Evolutionary conservation across 1,140 invertebrate genomes (phyloP).

Genomic region (Scylla paramamosain): DNA sequence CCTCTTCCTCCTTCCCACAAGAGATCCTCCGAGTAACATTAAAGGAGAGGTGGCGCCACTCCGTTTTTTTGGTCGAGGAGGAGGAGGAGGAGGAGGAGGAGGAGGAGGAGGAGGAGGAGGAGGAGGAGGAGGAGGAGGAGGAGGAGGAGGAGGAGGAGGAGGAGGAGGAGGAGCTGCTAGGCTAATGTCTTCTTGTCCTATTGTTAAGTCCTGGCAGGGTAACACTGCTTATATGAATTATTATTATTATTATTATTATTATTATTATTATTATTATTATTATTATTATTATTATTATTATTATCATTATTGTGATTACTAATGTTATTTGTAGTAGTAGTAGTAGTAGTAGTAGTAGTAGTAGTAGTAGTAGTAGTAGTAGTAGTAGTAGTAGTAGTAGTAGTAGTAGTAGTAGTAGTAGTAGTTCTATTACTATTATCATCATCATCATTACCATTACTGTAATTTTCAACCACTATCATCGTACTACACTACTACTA

Average conservation of each 20-base stretch:
- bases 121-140: conserved; percentile 5
- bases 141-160: not conserved
- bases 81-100: not conserved
- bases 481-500: too few relatives aligned
- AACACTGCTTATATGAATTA: too few relatives aligned
- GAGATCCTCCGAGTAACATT: too few relatives aligned
- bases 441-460: too few relatives aligned
- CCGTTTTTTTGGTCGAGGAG: not conserved
- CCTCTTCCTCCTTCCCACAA: too few relatives aligned
- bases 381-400: not conserved
- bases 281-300: not conserved
- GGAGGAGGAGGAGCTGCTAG: too few relatives aligned
- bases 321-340: not conserved
- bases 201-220: too few relatives aligned
- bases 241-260: too few relatives aligned
- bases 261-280: too few relatives aligned
- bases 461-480: too few relatives aligned
- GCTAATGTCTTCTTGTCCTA: too few relatives aligned
- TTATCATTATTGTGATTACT: not conserved
- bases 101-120: conserved; percentile 16
- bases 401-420: not conserved
- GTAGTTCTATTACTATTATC: not conserved
- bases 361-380: conserved; percentile 6
- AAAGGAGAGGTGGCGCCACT: too few relatives aligned
- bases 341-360: not conserved